Evolutionary conservation across 2,888 invertebrate genomes (phyloP).

Genomic region (Elegia similella): DNA sequence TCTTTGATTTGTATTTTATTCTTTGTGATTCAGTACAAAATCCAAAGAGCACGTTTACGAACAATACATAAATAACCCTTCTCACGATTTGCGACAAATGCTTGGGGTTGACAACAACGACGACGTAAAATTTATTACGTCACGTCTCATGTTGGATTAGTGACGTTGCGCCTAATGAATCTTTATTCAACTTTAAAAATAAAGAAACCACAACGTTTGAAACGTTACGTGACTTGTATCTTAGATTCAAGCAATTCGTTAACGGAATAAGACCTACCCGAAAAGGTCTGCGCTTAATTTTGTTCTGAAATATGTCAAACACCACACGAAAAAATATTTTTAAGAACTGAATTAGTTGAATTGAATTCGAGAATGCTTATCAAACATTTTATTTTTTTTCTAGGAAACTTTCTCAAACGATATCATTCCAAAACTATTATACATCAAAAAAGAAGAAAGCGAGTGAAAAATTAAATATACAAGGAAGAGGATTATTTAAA

Average conservation of each 20-base stretch:
- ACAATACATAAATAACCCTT: conserved; percentile 1
- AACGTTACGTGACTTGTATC: conserved; percentile 12
- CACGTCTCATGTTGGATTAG: conserved; percentile 15
- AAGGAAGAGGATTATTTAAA: neutral
- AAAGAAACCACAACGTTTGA: conserved; percentile 8
- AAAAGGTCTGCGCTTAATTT: neutral
- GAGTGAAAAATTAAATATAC: neutral
- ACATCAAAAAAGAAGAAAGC: neutral
- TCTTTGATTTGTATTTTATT: too few species aligned
- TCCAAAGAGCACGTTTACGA: neutral
- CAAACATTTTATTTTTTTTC: too few species aligned
- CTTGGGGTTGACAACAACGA: neutral
- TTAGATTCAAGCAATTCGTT: conserved; percentile 1
- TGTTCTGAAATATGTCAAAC: neutral
- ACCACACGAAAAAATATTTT: neutral
- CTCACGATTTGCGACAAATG: neutral
- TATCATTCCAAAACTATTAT: too few species aligned
- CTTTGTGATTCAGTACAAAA: neutral
- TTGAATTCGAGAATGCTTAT: neutral
- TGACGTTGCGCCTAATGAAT: conserved; percentile 11
- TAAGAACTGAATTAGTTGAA: neutral
- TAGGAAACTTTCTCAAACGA: too few species aligned
- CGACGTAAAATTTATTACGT: conserved; percentile 12
- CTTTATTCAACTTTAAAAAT: conserved; percentile 13
- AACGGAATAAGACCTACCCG: neutral